These are phyloP conservation scores for Enteromius anoplus DNA, from an alignment of 2,797 vertebrate species.

Conservation along the genomic window DNA sequence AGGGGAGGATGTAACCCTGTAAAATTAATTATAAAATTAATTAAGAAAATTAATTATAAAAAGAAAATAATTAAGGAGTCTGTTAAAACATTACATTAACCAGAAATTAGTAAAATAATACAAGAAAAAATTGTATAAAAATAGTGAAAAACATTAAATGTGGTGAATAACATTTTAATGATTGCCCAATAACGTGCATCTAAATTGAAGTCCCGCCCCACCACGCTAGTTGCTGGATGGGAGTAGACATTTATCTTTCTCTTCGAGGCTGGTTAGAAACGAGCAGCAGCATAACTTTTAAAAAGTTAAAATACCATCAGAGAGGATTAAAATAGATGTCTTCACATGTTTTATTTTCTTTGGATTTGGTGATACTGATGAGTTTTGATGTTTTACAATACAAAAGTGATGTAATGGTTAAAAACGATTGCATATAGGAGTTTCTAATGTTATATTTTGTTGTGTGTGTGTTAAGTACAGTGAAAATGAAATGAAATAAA, in stretches of 20 bases:
- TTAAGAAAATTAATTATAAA: neutral
- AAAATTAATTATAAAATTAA: too few relatives aligned
- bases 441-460: too few relatives aligned
- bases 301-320: neutral
- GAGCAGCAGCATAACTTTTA: neutral
- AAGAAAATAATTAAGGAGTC: neutral
- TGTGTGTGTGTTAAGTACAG: too few relatives aligned
- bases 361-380: neutral
- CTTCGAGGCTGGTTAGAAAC: neutral
- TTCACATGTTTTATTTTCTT: neutral
- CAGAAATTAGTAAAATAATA: neutral
- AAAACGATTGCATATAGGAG: too few relatives aligned
- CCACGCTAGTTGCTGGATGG: neutral
- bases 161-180: neutral
- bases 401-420: too few relatives aligned
- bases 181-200: neutral
- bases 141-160: neutral
- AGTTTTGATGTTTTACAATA: too few relatives aligned
- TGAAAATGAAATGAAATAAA: too few relatives aligned
- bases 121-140: too few relatives aligned
- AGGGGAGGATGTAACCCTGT: constrained; percentile 6
- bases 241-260: neutral
- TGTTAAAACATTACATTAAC: neutral
- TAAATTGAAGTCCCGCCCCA: neutral
- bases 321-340: neutral